Conservation (phyloP, 2,797 vertebrate genomes). For the Acrocephalus scirpaceus region DNA sequence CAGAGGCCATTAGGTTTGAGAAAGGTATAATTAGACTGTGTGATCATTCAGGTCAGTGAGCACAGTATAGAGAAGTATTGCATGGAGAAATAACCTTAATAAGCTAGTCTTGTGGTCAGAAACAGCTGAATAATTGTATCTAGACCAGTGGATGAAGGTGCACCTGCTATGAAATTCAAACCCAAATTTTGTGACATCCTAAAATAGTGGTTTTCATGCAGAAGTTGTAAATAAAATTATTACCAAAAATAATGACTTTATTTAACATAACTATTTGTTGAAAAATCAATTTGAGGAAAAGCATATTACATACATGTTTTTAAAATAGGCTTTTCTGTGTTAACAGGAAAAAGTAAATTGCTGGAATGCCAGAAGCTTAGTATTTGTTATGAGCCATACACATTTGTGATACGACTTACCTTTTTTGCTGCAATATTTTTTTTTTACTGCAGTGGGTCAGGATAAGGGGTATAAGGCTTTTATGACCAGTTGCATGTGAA, state of each 20-base stretch:
- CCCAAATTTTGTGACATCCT: neutral
- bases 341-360: neutral
- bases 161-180: neutral
- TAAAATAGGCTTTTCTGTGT: neutral
- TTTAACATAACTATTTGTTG: neutral
- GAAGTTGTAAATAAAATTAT: neutral
- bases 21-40: neutral
- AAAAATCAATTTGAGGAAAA: neutral
- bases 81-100: neutral
- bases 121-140: neutral
- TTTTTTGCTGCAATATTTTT: neutral
- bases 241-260: neutral
- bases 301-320: fast-evolving
- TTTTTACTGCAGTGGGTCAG: neutral
- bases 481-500: neutral
- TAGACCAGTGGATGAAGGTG: neutral
- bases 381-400: neutral
- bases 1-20: neutral
- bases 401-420: neutral
- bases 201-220: neutral
- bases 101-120: neutral
- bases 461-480: neutral
- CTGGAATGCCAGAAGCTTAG: neutral
- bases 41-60: conserved; percentile 16
- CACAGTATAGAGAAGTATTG: neutral